Percentiles rank a stretch among this genome's conserved stretches.
phyloP scores from a whole-genome alignment of 2,797 vertebrate species.

The Myotis myotis region DNA sequence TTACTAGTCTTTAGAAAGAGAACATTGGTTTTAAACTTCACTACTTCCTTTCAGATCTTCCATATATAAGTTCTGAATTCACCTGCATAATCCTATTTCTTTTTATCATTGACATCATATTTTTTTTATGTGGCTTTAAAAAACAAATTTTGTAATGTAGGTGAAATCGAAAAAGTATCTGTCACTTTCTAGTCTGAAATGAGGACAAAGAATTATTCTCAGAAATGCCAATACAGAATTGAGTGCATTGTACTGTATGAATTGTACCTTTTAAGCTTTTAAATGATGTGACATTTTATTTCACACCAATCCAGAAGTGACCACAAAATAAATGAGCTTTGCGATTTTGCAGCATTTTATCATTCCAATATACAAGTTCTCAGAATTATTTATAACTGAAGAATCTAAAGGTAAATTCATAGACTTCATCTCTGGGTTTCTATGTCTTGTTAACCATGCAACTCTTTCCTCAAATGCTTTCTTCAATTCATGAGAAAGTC shows the following conservation, averaged over 20 bases:
- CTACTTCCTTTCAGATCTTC: background rate
- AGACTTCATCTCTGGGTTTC: background rate
- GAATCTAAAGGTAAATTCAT: background rate
- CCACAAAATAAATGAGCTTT: slow-evolving; percentile 46
- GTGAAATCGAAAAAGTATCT: slow-evolving; percentile 37
- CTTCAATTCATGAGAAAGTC: background rate
- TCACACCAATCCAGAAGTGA: slow-evolving; percentile 18
- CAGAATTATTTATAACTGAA: slow-evolving; percentile 14
- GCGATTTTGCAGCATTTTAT: slow-evolving; percentile 11
- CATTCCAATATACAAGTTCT: slow-evolving; percentile 1
- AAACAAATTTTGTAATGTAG: slow-evolving; percentile 26
- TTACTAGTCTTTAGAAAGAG: background rate
- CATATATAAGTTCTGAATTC: background rate
- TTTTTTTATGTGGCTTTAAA: background rate
- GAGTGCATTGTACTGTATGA: slow-evolving; percentile 18
- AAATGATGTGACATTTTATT: slow-evolving; percentile 64
- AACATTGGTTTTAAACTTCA: background rate
- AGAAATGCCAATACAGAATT: slow-evolving; percentile 30
- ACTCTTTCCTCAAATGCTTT: background rate
- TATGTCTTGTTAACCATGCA: background rate
- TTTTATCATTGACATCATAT: background rate
- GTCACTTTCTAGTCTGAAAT: background rate
- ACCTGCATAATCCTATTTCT: background rate
- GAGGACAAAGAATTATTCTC: slow-evolving; percentile 50
- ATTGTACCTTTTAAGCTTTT: slow-evolving; percentile 41